phyloP scores from a whole-genome alignment of 2,888 invertebrate genomes.

The Thymelicus acteon region DNA sequence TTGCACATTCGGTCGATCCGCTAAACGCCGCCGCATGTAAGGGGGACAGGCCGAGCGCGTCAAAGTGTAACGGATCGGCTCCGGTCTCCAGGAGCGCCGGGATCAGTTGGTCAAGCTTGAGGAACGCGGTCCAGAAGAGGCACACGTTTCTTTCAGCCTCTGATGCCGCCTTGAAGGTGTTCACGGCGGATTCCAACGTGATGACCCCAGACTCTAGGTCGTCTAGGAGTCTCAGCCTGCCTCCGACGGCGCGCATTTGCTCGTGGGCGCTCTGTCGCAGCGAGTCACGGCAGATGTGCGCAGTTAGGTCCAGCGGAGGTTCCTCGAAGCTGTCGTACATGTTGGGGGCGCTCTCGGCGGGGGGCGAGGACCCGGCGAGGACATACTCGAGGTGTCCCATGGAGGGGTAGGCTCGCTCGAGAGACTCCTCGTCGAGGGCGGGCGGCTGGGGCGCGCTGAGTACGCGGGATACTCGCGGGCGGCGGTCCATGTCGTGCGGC shows the following conservation, averaged over 20 bases:
- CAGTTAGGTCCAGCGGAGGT: slow-evolving; percentile 88
- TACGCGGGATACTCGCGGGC: slow-evolving; percentile 61
- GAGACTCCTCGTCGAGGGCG: slow-evolving; percentile 74
- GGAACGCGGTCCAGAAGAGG: slow-evolving; percentile 90
- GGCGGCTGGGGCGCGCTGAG: slow-evolving; percentile 57
- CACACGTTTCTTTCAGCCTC: slow-evolving; percentile 89
- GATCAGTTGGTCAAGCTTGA: slow-evolving; percentile 88
- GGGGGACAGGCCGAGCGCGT: slow-evolving; percentile 90
- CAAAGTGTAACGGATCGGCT: slow-evolving; percentile 88
- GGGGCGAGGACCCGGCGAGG: slow-evolving; percentile 92
- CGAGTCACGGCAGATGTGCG: slow-evolving; percentile 90
- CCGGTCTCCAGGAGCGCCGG: slow-evolving; percentile 87
- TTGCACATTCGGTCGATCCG: slow-evolving; percentile 89
- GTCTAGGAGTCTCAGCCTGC: slow-evolving; percentile 88
- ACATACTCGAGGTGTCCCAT: slow-evolving; percentile 89
- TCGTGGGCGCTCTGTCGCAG: slow-evolving; percentile 90
- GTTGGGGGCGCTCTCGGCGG: slow-evolving; percentile 92
- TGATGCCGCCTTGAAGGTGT: slow-evolving; percentile 83
- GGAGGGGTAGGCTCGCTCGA: slow-evolving; percentile 88
- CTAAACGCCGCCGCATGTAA: slow-evolving; percentile 92
- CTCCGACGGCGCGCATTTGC: slow-evolving; percentile 89
- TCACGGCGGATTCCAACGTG: slow-evolving; percentile 81
- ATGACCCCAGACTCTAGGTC: slow-evolving; percentile 89
- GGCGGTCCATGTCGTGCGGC: slow-evolving; percentile 61
- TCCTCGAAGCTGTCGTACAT: slow-evolving; percentile 93